A percentile compares a stretch with the other conserved stretches of the same genome.
These are phyloP conservation scores for Motacilla tschutschensis DNA, from an alignment of 2,113 vertebrate genomes.

Conservation along the genomic window DNA sequence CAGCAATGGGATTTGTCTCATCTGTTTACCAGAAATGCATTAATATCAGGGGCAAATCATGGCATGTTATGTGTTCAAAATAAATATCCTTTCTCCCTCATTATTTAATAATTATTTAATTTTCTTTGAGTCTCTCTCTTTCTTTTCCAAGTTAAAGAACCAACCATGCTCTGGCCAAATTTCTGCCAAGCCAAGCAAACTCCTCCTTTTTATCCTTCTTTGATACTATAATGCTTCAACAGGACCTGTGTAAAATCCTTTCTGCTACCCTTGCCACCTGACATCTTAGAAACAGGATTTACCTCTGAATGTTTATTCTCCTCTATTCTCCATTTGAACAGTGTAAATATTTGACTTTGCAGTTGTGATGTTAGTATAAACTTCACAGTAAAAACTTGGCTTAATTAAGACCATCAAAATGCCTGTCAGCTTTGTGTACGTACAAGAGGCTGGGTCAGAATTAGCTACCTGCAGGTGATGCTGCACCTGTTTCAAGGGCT, in stretches of 20 bases:
- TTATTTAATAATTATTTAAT: not conserved
- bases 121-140: not conserved
- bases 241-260: not conserved
- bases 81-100: not conserved
- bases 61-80: not conserved
- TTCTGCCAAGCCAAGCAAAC: not conserved
- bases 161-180: not conserved
- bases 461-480: not conserved
- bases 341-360: conserved; percentile 6
- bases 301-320: not conserved
- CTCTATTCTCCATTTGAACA: not conserved
- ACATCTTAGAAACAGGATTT: not conserved
- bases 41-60: not conserved
- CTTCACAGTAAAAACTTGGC: not conserved
- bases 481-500: not conserved
- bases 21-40: not conserved
- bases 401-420: conserved; percentile 17
- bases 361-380: not conserved
- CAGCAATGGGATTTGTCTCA: not conserved
- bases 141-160: not conserved
- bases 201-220: not conserved
- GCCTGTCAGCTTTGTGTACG: not conserved
- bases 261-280: not conserved
- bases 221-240: not conserved
- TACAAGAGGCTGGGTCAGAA: not conserved